Conservation (phyloP, 2,113 vertebrate genomes). For the Crotophaga sulcirostris region DNA sequence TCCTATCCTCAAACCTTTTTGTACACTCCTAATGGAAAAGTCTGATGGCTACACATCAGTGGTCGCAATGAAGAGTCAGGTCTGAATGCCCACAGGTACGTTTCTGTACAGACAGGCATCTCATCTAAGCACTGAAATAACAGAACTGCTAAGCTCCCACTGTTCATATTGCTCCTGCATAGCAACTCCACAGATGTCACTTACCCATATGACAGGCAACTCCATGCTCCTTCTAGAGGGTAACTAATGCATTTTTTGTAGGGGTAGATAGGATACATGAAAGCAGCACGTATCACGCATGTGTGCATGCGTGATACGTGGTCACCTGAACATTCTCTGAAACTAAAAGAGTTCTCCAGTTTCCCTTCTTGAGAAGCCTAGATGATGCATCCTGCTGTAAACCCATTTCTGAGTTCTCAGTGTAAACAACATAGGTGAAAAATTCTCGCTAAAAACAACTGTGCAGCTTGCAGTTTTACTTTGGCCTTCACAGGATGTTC, state of each 20-base stretch:
- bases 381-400: not conserved
- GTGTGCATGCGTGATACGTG: not conserved
- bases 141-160: not conserved
- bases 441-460: not conserved
- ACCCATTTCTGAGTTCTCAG: not conserved
- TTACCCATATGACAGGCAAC: not conserved
- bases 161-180: rapidly evolving
- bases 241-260: not conserved
- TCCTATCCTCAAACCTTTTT: not conserved
- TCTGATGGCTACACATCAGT: not conserved
- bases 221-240: not conserved
- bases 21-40: rapidly evolving
- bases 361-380: not conserved
- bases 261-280: not conserved
- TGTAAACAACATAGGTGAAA: not conserved
- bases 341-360: not conserved
- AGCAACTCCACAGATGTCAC: not conserved
- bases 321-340: not conserved
- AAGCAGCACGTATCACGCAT: not conserved
- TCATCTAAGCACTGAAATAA: not conserved
- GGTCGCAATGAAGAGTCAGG: not conserved
- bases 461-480: not conserved
- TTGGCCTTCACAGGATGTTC: not conserved
- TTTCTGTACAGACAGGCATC: not conserved
- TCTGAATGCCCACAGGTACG: not conserved